These are phyloP conservation scores for Sinelater perroti DNA, from an alignment of 2,888 invertebrate genomes.

Conservation along the genomic window DNA sequence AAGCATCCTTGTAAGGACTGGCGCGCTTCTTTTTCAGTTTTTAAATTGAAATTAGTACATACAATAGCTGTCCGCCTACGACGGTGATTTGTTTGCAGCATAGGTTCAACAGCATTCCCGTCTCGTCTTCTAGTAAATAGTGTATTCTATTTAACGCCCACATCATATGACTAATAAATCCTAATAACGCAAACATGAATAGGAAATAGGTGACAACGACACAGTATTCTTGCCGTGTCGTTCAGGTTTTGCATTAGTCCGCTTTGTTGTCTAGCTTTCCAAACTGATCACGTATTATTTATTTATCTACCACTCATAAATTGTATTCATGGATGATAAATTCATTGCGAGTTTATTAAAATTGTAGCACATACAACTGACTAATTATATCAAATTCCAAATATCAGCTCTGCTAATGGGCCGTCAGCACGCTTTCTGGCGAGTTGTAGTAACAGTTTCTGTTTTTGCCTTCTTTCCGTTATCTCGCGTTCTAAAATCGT, in stretches of 20 bases:
- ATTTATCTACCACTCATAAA: too few species aligned
- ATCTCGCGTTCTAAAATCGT: conserved; percentile 16
- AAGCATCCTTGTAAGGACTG: conserved; percentile 14
- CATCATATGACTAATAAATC: conserved; percentile 13
- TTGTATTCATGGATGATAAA: too few species aligned
- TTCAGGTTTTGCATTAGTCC: conserved; percentile 2
- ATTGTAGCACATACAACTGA: conserved; percentile 7
- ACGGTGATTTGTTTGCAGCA: conserved; percentile 9
- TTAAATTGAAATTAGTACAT: conserved; percentile 16
- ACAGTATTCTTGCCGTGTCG: background rate
- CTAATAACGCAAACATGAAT: conserved; percentile 7
- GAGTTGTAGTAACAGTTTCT: conserved; percentile 20
- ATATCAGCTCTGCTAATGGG: conserved; percentile 9
- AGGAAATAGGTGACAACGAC: conserved; percentile 1
- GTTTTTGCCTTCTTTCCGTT: conserved; percentile 20
- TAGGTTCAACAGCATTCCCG: conserved; percentile 19
- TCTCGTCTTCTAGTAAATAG: conserved; percentile 18
- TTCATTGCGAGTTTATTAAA: too few species aligned
- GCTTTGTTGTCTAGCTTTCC: too few species aligned
- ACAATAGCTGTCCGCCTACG: conserved; percentile 19
- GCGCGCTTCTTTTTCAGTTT: background rate
- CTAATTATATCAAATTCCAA: conserved; percentile 10
- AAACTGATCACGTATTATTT: too few species aligned
- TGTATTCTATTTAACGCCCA: conserved; percentile 15
- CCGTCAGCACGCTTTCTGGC: conserved; percentile 5